Base-by-base conservation (phyloP, 2,888 invertebrate genomes). In the Dendrolimus houi region DNA sequence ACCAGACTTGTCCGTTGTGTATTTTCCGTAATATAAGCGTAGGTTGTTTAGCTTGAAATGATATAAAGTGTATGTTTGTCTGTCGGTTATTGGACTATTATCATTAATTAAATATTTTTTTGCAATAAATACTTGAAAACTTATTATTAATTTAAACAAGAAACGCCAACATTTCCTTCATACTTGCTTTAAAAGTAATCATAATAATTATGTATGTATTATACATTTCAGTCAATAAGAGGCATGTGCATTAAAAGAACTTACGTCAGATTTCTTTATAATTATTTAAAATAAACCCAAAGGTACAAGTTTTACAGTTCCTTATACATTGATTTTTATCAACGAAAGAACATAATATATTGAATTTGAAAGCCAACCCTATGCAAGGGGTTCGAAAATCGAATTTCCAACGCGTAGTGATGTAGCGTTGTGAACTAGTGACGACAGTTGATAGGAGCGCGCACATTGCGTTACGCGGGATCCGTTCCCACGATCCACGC, bases 401-500 rank as follows among this genome's bases (percentile, higher is more conserved):
- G 63, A 67, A 71, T 67, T 69, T 74, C 58, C 67, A 64, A 62
- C 65, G 70, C 56, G 56, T 52, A 59, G 60, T 60, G 67, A 62
- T 62, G 65, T 65, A 63, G 65, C 47, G 47, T 47, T 12, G 47
- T 47, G 47, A 47, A 12, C 12, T 29, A 65, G 70, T 72, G 80
- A 72, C 73, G 79, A 80, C 80, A 83, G 83, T 83, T 80, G 79
- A 85, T 76, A 77, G 74, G 75, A 68, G 72, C 76, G 80, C 80
- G 78, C 81, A 84, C 83, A 85, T 88, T 88, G 86, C 84, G 85
- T 80, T 76, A 72, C 73, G 72, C 71, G 70, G 75, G 82, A 81
- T 81, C 77, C 83, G 81, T 89, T 90, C 89, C 87, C 89, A 90
- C 89, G 89, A 77, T 84, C 79, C 81, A 80, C 79, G 85, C 85